Base-by-base conservation (phyloP, 2,888 invertebrate genomes). In the Chorisops tibialis region DNA sequence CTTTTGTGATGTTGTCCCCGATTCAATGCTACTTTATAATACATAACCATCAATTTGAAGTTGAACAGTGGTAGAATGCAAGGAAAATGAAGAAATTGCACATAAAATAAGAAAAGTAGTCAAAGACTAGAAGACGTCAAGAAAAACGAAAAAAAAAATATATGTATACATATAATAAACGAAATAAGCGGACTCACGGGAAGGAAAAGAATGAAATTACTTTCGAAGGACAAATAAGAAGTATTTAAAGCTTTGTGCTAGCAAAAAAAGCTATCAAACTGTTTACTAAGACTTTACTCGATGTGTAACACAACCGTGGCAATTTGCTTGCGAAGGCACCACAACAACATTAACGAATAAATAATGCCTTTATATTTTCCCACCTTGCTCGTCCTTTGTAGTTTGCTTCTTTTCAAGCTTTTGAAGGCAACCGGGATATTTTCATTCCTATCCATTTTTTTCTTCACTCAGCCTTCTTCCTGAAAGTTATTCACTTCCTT, bases 261-360 rank as follows among this genome's bases (percentile, higher is more conserved):
- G 41, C 6, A n/a, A 6, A 16, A 14, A 41, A 41, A 41, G 12
- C 12, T 41, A 41, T 5, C 4, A 1, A 41, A 41, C 16, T 11
- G 30, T 30, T 30, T 30, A 30, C 41, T 14, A 14, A 30, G 30
- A 5, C 7, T 30, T 9, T 30, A 30, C 30, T 30, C 5, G 9
- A 5, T 30, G 18, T 47, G 19, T 16, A 49, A 50, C 41, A 58
- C 35, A 21, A 18, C 37, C 41, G 50, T 58, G 50, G 62, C 62
- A 62, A 62, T 58, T 62, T 58, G 62, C 58, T 62, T 58, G 50
- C 58, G 62, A 43, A 62, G 62, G 58, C 58, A 58, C 62, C 62
- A 62, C 50, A 50, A 62, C 50, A 50, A 58, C 56, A 62, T 62
- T 62, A 62, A 50, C 58, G 21, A 62, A 62, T 62, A 62, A 62